Evolutionary conservation across 2,113 vertebrate genomes (phyloP).

Genomic region (Cairina moschata): DNA sequence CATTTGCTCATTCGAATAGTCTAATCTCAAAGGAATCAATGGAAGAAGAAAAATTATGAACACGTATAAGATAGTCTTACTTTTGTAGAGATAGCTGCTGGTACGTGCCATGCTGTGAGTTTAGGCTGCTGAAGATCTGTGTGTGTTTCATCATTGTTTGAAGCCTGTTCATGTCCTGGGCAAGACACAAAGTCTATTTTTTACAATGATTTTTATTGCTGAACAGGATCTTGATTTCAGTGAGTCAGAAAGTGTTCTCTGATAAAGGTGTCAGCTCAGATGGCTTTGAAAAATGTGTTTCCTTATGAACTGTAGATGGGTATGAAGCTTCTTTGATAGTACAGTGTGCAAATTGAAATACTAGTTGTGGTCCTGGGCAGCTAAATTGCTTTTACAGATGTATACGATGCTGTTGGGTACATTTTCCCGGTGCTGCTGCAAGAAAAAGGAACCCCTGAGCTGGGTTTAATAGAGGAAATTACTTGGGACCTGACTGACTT

Average conservation of each 20-base stretch:
- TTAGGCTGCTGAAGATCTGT: neutral
- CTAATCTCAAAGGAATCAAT: neutral
- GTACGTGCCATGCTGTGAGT: neutral
- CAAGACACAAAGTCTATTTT: neutral
- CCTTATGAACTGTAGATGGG: neutral
- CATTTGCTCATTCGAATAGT: neutral
- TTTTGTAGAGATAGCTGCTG: neutral
- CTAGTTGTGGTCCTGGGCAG: neutral
- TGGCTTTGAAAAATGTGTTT: conserved; percentile 26
- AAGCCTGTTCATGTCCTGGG: neutral
- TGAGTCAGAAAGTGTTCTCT: conserved; percentile 12
- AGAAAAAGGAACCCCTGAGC: neutral
- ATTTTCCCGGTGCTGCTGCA: neutral
- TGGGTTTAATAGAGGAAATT: neutral
- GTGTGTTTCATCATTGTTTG: neutral
- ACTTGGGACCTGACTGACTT: neutral
- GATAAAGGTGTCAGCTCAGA: neutral
- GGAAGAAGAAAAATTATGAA: neutral
- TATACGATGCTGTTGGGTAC: neutral
- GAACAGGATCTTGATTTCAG: neutral
- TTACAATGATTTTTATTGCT: neutral
- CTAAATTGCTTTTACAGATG: neutral
- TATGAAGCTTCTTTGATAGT: neutral
- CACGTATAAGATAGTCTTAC: neutral
- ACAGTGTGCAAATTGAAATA: neutral